These are phyloP conservation scores for Pelmatolapia mariae DNA, from an alignment of 2,113 vertebrate genomes.

Conservation along the genomic window DNA sequence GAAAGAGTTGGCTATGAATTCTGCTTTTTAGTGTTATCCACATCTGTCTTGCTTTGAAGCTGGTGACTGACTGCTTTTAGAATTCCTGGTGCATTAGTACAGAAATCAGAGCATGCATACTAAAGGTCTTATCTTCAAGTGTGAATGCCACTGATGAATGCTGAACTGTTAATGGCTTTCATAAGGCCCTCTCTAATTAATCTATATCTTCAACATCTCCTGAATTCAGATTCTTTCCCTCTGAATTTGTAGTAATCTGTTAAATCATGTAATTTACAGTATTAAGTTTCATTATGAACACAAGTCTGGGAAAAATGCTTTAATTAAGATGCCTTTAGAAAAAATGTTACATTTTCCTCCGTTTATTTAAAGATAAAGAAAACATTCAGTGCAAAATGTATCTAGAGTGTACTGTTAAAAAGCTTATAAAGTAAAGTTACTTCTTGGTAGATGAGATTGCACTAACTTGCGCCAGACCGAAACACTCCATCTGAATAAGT, in stretches of 20 bases:
- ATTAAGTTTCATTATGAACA: not conserved
- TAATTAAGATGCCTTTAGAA: not conserved
- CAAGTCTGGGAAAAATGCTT: not conserved
- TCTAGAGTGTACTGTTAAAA: not conserved
- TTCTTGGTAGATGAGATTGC: not conserved
- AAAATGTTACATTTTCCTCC: not conserved
- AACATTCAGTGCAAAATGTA: not conserved
- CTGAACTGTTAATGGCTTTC: not conserved
- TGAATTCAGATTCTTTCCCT: not conserved
- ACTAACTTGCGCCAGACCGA: not conserved
- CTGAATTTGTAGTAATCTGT: not conserved
- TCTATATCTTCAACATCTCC: not conserved
- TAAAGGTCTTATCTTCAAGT: conserved; percentile 13
- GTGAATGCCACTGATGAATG: conserved; percentile 30
- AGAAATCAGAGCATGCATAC: not conserved
- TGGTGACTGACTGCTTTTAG: conserved; percentile 13
- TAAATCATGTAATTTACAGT: not conserved
- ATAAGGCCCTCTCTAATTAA: not conserved
- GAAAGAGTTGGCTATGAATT: conserved; percentile 8
- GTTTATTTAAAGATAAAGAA: not conserved
- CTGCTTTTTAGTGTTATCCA: conserved; percentile 37
- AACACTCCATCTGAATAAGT: not conserved
- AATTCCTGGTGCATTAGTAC: not conserved
- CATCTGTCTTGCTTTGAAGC: conserved; percentile 34
- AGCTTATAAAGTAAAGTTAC: not conserved